These are phyloP conservation scores for Coluber constrictor DNA, from an alignment of 2,797 vertebrate species.

Conservation along the genomic window DNA sequence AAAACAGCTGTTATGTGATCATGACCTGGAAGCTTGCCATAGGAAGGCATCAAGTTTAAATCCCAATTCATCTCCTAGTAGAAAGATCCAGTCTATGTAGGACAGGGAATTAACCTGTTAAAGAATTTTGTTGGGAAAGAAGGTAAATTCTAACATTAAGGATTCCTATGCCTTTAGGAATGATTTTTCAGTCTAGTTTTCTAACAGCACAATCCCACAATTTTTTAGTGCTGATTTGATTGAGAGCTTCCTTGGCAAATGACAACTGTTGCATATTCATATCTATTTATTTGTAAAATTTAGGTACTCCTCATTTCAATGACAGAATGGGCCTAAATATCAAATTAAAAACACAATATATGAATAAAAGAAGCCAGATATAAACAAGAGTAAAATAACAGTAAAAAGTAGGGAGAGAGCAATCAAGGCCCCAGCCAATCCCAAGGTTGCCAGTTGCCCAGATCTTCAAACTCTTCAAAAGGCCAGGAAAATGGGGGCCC, in stretches of 20 bases:
- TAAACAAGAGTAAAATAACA: background rate
- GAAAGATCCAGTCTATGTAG: conserved; percentile 53
- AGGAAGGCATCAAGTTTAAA: conserved; percentile 69
- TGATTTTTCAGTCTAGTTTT: conserved; percentile 25
- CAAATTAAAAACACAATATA: background rate
- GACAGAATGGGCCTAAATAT: background rate
- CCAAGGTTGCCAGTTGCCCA: background rate
- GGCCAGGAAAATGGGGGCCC: background rate
- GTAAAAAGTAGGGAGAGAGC: background rate
- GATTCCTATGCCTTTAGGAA: conserved; percentile 29
- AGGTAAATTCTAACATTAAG: conserved; percentile 54
- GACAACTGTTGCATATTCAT: conserved; percentile 5
- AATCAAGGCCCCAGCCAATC: background rate
- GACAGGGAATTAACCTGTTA: conserved; percentile 58
- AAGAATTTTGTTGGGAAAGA: conserved; percentile 46
- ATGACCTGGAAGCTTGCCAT: conserved; percentile 70
- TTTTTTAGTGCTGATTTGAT: conserved; percentile 42
- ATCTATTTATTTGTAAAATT: background rate
- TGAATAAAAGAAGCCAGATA: background rate
- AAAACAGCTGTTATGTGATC: conserved; percentile 75
- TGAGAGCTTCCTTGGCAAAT: conserved; percentile 20
- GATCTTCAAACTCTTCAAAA: background rate
- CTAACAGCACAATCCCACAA: conserved; percentile 32
- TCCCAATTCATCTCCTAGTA: conserved; percentile 62
- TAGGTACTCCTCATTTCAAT: background rate